Evolutionary conservation across 1,140 invertebrate species (phyloP).

Genomic region (Cyclina sinensis): DNA sequence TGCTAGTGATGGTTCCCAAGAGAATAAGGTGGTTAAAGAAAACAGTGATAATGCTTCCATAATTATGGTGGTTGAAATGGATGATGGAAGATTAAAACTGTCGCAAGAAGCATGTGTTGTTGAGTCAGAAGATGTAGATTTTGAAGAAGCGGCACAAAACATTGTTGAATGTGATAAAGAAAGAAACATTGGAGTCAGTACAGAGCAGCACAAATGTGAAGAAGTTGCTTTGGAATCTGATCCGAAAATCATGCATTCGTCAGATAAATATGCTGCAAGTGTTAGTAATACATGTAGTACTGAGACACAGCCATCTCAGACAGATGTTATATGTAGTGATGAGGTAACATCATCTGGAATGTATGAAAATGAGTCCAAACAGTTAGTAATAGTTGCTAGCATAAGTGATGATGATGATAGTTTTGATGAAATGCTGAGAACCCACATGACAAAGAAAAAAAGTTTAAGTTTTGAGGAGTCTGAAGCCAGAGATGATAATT

Average conservation of each 20-base stretch:
- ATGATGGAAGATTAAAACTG: background rate
- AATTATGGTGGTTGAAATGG: background rate
- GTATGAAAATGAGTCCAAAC: background rate
- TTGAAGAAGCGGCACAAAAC: background rate
- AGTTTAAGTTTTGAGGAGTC: background rate
- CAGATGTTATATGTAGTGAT: background rate
- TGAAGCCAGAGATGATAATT: background rate
- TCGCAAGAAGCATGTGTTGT: background rate
- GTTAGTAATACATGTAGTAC: no score
- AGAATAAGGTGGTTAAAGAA: background rate
- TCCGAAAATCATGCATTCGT: no score
- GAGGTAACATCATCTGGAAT: background rate
- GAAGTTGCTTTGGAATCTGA: background rate
- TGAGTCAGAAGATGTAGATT: background rate
- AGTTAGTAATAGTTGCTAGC: no score
- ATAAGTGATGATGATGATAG: slow-evolving; percentile 19
- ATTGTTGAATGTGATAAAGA: background rate
- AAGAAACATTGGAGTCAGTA: background rate
- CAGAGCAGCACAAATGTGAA: background rate
- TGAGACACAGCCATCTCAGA: background rate
- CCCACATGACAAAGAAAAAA: background rate
- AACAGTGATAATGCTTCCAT: background rate
- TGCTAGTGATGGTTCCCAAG: background rate
- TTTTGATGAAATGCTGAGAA: slow-evolving; percentile 43
- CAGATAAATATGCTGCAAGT: no score